Percentiles rank a stretch among this genome's conserved stretches.
Conservation (phyloP, 2,113 vertebrate genomes). For the Cnemophilus loriae region DNA sequence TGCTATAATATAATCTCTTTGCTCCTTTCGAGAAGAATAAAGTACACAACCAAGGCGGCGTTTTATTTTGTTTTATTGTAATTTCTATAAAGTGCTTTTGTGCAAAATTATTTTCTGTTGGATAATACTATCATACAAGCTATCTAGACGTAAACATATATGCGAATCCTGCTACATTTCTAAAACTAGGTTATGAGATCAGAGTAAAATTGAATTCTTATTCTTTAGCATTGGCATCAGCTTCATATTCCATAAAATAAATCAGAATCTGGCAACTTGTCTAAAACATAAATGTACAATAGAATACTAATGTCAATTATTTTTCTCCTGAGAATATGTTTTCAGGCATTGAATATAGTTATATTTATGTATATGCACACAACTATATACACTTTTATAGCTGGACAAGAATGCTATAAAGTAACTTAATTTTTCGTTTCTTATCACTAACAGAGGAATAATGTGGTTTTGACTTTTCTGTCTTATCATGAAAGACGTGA, state of each 20-base stretch:
- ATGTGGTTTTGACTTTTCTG: not conserved
- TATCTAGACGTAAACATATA: not conserved
- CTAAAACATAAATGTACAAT: not conserved
- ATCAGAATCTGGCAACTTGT: not conserved
- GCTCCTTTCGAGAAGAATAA: not conserved
- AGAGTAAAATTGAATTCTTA: not conserved
- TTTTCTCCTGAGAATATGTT: not conserved
- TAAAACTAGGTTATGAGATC: not conserved
- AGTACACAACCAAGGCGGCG: rapidly evolving
- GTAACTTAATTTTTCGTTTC: not conserved
- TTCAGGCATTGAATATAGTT: not conserved
- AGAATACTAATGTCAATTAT: not conserved
- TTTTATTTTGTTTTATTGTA: not conserved
- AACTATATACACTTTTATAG: not conserved
- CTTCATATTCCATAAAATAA: not conserved
- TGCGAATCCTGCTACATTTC: not conserved
- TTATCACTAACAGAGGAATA: not conserved
- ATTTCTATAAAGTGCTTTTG: not conserved
- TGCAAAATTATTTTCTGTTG: not conserved
- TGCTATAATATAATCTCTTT: not conserved
- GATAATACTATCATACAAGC: not conserved
- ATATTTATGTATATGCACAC: not conserved
- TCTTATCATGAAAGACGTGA: not conserved
- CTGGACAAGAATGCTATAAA: not conserved
- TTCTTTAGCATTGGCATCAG: not conserved